Evolutionary conservation across 2,888 invertebrate genomes (phyloP).

Genomic region (Hirtodrosophila alboralis): DNA sequence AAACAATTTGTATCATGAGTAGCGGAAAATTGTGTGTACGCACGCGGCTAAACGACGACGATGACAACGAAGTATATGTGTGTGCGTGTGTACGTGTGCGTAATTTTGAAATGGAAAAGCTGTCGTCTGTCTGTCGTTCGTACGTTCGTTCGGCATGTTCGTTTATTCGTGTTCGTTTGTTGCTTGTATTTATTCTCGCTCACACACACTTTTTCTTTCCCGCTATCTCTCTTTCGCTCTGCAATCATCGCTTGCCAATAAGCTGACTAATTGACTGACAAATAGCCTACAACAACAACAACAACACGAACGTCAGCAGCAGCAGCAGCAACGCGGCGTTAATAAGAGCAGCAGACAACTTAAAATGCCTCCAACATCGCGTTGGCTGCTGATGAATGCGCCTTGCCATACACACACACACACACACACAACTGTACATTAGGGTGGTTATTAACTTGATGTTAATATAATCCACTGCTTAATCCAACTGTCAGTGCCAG

Average conservation of each 20-base stretch:
- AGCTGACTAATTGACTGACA: slow-evolving; percentile 79
- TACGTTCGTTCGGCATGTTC: no score
- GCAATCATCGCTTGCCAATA: slow-evolving; percentile 79
- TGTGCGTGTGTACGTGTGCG: slow-evolving; percentile 17
- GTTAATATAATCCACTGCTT: slow-evolving; percentile 50
- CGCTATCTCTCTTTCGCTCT: slow-evolving; percentile 45
- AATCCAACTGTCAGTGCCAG: background rate
- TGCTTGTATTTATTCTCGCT: slow-evolving; percentile 63
- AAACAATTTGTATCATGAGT: slow-evolving; percentile 77
- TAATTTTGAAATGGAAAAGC: slow-evolving; percentile 77
- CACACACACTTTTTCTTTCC: slow-evolving; percentile 43
- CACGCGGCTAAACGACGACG: slow-evolving; percentile 71
- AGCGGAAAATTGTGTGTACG: slow-evolving; percentile 77
- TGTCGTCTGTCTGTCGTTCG: slow-evolving; percentile 57
- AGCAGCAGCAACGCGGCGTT: slow-evolving; percentile 45
- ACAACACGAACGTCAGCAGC: slow-evolving; percentile 39
- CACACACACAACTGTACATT: slow-evolving; percentile 69
- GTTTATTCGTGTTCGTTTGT: slow-evolving; percentile 23
- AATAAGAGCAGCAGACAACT: slow-evolving; percentile 69
- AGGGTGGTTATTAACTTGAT: slow-evolving; percentile 69
- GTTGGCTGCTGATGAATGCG: slow-evolving; percentile 33
- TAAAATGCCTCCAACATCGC: slow-evolving; percentile 49
- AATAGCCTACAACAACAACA: slow-evolving; percentile 63
- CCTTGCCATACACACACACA: slow-evolving; percentile 30
- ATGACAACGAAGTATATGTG: slow-evolving; percentile 11